Base-by-base conservation (phyloP, 2,888 invertebrate genomes). In the Eupithecia subumbrata region DNA sequence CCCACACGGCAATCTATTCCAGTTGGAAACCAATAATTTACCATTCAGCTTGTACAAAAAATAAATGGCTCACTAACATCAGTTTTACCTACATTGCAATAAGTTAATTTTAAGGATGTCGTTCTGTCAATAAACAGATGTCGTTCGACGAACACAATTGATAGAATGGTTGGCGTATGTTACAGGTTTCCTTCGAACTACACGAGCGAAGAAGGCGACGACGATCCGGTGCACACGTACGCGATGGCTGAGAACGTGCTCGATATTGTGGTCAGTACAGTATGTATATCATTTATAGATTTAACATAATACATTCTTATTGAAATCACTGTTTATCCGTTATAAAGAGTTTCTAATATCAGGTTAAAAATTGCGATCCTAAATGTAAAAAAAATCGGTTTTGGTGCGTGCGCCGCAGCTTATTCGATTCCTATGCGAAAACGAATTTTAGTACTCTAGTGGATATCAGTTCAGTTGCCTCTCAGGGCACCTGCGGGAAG, bases 141-240 rank as follows among this genome's bases (percentile, higher is more conserved):
- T 52, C 2, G 52, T 52, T 52, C 9, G 52, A 48, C 18, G n/a
- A 52, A 52, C n/a, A n/a, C n/a, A 52, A 52, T 11, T 7, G n/a
- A n/a, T 48, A n/a, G n/a, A n/a, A n/a, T 52, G 52, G 5, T 48
- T 18, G 5, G 1, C 18, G 7, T 56, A 22, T 56, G 60, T 68
- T 34, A 1, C 30, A 99, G 99, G 99, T 99, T 99, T 91, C 99
- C 99, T 14, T 99, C 99, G 72, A 99, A 99, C 95, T 99, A 99
- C 93, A 99, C 99, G 79, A 98, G 98, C 87, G 98, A 98, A 91
- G 98, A 98, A 88, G 97, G 97, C 83, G 98, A 98, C 89, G 98
- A 98, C 85, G 98, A 98, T 85, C 97, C 98, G 63, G 96, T 98
- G 63, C 98, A 98, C 88, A 98, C 98, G 25, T 98, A 98, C 87